Evolutionary conservation across 2,797 vertebrate species (phyloP).

Genomic region (Benthosema pterotum): DNA sequence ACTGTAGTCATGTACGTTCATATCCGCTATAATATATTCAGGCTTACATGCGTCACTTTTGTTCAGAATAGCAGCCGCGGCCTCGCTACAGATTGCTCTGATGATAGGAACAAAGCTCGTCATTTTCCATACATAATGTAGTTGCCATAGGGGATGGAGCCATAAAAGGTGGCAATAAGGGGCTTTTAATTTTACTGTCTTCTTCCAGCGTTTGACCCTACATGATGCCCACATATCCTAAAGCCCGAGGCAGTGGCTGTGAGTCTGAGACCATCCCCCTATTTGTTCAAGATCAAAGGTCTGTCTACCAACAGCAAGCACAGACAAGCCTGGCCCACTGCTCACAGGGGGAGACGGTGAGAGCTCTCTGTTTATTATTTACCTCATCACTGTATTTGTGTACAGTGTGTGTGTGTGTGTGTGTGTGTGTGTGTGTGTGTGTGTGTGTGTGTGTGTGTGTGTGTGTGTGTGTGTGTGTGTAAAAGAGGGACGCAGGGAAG

Average conservation of each 20-base stretch:
- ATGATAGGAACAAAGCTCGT: constrained; percentile 67
- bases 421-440: too few species aligned
- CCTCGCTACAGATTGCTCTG: constrained; percentile 53
- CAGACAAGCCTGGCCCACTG: constrained; percentile 54
- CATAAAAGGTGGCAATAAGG: constrained; percentile 71
- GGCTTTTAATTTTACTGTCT: constrained; percentile 68
- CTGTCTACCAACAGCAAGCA: constrained; percentile 63
- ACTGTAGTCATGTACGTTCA: constrained; percentile 2
- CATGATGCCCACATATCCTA: constrained; percentile 56
- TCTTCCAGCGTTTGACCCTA: constrained; percentile 63
- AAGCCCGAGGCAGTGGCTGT: constrained; percentile 53
- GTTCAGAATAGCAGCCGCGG: constrained; percentile 49
- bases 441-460: not conserved
- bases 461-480: not conserved
- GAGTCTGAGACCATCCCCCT: constrained; percentile 58
- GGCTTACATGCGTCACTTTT: constrained; percentile 61
- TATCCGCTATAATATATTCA: constrained; percentile 26
- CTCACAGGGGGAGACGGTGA: constrained; percentile 50
- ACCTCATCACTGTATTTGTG: constrained; percentile 63
- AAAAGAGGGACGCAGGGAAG: too few species aligned
- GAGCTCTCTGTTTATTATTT: constrained; percentile 62
- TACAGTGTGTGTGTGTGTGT: not conserved
- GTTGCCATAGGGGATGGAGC: constrained; percentile 66
- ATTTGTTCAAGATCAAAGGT: constrained; percentile 77
- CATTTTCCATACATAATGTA: constrained; percentile 72